Conservation (phyloP, 2,113 vertebrate species). For the Sardina pilchardus region DNA sequence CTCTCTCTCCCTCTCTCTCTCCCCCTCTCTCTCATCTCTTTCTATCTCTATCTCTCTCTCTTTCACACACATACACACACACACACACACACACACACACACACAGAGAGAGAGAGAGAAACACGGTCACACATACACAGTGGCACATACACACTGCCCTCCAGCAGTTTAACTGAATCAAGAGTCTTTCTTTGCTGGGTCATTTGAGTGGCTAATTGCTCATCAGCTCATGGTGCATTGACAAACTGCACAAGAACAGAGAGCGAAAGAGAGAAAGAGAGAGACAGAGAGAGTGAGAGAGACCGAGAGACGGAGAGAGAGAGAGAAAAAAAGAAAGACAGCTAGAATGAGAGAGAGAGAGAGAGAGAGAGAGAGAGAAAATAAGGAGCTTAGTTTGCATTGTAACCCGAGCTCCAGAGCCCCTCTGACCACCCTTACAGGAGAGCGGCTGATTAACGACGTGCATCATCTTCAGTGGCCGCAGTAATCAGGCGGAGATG, state of each 20-base stretch:
- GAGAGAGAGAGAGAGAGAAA: background rate
- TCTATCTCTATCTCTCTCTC: too few relatives aligned
- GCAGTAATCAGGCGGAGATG: slow-evolving; percentile 11
- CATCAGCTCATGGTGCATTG: slow-evolving; percentile 52
- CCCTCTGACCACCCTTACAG: background rate
- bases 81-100: slow-evolving; percentile 12
- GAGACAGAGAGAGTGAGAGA: slow-evolving; percentile 34
- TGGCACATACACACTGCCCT: slow-evolving; percentile 34
- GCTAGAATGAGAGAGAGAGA: slow-evolving; percentile 14
- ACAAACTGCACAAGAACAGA: slow-evolving; percentile 39
- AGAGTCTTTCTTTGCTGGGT: slow-evolving; percentile 55
- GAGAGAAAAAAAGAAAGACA: slow-evolving; percentile 41
- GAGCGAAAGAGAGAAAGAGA: slow-evolving; percentile 47
- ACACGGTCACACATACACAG: background rate
- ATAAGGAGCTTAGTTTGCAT: slow-evolving; percentile 15
- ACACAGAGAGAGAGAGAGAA: too few relatives aligned
- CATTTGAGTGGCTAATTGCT: slow-evolving; percentile 62
- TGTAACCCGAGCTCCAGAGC: background rate
- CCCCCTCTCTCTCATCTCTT: background rate
- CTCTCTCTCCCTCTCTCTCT: background rate
- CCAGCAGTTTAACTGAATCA: slow-evolving; percentile 60
- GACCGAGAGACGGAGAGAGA: too few relatives aligned
- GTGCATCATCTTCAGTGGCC: background rate
- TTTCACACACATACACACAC: slow-evolving; percentile 13
- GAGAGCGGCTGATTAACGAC: background rate